Evolutionary conservation across 2,113 vertebrate genomes (phyloP), one percentile per base, ranked within the genome.

Genomic region (Eupsittula cactorum): DNA sequence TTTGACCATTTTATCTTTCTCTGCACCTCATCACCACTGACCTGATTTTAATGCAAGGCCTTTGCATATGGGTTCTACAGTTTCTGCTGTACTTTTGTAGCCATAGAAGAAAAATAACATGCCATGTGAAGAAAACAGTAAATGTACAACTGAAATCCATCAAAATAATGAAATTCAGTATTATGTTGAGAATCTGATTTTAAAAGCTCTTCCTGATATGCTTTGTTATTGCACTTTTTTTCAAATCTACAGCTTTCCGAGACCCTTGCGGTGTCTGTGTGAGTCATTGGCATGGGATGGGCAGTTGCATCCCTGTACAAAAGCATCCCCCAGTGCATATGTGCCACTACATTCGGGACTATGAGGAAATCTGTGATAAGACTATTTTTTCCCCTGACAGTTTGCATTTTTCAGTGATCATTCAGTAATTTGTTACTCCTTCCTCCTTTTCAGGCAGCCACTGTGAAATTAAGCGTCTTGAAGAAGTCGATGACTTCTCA

Each of bases 401-500:
- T 79, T 41, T 11, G 49, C 20, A 39, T 84, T 77, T 60, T 83
- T 47, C 65, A 21, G 25, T 86, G 71, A 28, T 63, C 20, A 25
- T 65, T 88, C 28, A 35, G 27, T 92, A 75, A 94, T 49, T 60
- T 94, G 29, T 91, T 74, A 8, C 23, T 86, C 55, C 88, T 82
- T 44, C 29, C 71, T 97, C 73, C 53, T 73, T 97, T 97, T 83
- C 90, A 98, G 98, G 97, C 35, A 88, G 88, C 31, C 46, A 35
- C 42, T 98, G 97, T 85, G 97, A 89, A 62, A 97, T 98, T 60
- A 93, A 44, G 13, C 97, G 78, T 83, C 95, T 98, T 60, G 93
- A 98, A 62, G 94, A 95, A 44, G 82, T 59, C 0, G 65, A 98
- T 67, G 82, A 42, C 46, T 94, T 98, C 65, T 88, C 96, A 10